Evolutionary conservation across 2,113 vertebrate species (phyloP).

Genomic region (Craseonycteris thonglongyai): DNA sequence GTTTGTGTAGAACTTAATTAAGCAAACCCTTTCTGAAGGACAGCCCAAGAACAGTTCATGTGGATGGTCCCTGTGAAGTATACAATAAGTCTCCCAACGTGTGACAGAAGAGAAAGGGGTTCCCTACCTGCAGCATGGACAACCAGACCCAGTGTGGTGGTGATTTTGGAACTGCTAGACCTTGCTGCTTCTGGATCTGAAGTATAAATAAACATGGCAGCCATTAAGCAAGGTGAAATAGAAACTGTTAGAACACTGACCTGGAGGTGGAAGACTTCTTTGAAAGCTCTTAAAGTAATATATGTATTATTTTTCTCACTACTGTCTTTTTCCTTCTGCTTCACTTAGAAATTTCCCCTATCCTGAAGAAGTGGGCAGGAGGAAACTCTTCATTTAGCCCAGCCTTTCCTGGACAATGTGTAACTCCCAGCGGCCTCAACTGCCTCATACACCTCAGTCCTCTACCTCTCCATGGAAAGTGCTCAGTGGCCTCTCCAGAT

Average conservation of each 20-base stretch:
- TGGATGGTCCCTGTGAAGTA: not conserved
- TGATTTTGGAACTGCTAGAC: constrained; percentile 92
- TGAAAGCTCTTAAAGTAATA: not conserved
- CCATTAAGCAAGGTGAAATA: not conserved
- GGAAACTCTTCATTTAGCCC: not conserved
- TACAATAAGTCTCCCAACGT: not conserved
- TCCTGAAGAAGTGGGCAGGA: not conserved
- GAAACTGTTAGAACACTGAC: not conserved
- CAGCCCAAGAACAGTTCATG: not conserved
- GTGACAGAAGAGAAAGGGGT: not conserved
- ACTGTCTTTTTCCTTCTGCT: not conserved
- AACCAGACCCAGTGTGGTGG: constrained; percentile 95
- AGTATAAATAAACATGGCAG: constrained; percentile 49
- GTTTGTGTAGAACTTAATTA: not conserved
- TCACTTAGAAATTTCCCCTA: not conserved
- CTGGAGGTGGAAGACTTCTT: not conserved
- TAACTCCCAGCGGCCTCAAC: not conserved
- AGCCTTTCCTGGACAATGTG: not conserved
- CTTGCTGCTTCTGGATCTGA: constrained; percentile 93
- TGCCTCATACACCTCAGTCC: not conserved
- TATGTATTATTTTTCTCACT: not conserved
- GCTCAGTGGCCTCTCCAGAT: not conserved
- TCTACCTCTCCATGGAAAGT: not conserved
- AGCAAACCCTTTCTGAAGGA: not conserved
- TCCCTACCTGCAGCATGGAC: constrained; percentile 95